Percentiles rank a stretch among this genome's conserved stretches.
These are phyloP conservation scores for Distichodus sexfasciatus DNA, from an alignment of 2,797 vertebrate genomes.

Conservation along the genomic window DNA sequence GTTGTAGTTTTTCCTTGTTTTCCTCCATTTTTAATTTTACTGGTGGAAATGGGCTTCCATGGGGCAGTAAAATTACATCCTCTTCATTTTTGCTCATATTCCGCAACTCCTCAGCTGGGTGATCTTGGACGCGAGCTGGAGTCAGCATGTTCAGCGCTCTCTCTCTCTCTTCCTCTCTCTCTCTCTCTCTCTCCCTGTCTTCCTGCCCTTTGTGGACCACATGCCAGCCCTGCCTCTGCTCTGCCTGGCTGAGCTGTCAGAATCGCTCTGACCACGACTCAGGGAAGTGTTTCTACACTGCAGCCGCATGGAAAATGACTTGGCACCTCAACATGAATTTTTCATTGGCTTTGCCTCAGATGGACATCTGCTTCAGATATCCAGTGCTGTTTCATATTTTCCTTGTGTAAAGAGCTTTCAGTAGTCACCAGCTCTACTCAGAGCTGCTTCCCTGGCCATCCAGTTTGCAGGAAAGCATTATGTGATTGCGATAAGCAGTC, in stretches of 20 bases:
- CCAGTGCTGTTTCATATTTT: background rate
- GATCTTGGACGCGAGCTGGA: conserved; percentile 9
- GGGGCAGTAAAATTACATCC: no score
- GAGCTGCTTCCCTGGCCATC: background rate
- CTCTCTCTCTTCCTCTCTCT: background rate
- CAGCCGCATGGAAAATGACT: conserved; percentile 39
- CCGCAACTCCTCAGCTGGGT: no score
- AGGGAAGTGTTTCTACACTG: conserved; percentile 19
- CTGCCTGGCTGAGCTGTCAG: conserved; percentile 43
- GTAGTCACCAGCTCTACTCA: no score
- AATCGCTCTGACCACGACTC: conserved; percentile 26
- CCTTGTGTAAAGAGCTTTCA: no score
- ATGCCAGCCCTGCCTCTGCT: conserved; percentile 39
- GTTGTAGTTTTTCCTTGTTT: no score
- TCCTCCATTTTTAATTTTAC: no score
- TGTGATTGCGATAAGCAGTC: no score
- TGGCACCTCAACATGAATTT: conserved; percentile 36
- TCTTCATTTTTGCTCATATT: no score
- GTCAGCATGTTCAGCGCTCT: conserved; percentile 26
- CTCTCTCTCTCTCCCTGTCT: background rate
- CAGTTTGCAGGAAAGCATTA: no score
- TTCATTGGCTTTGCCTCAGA: conserved; percentile 34
- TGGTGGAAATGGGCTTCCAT: no score
- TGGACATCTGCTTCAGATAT: background rate
- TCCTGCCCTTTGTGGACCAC: conserved; percentile 31